Evolutionary conservation across 2,797 vertebrate genomes (phyloP).

Genomic region (Scolopax bukidnonensis): DNA sequence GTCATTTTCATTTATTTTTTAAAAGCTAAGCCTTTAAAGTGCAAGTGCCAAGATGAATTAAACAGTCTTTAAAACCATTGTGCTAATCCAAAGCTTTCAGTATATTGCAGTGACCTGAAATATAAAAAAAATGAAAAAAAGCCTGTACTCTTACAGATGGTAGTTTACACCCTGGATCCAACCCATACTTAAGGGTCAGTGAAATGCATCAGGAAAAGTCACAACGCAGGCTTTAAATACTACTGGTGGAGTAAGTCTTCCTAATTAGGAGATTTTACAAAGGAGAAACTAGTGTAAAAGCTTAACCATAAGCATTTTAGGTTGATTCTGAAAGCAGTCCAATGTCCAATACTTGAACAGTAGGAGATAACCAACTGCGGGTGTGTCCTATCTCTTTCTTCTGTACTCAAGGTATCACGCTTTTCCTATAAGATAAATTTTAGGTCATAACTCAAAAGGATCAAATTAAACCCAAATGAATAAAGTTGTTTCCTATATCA

Average conservation of each 20-base stretch:
- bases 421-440: neutral
- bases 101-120: neutral
- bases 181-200: neutral
- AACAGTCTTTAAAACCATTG: neutral
- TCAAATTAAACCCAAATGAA: neutral
- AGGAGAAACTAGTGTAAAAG: neutral
- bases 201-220: slow-evolving; percentile 9
- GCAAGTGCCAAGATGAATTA: neutral
- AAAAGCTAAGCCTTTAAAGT: neutral
- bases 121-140: too few species aligned
- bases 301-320: neutral
- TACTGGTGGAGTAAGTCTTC: neutral
- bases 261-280: slow-evolving; percentile 1
- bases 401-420: neutral
- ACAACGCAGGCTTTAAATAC: slow-evolving; percentile 4
- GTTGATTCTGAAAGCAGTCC: slow-evolving; percentile 1
- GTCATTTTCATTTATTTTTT: neutral
- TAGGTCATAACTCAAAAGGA: neutral
- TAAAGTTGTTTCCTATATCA: neutral
- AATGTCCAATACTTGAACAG: neutral
- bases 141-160: neutral
- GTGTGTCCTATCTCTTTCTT: neutral
- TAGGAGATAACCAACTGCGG: neutral
- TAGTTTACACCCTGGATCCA: neutral
- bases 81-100: neutral